Evolutionary conservation across 1,140 invertebrate genomes (phyloP).

Genomic region (Sycophaga agraensis): DNA sequence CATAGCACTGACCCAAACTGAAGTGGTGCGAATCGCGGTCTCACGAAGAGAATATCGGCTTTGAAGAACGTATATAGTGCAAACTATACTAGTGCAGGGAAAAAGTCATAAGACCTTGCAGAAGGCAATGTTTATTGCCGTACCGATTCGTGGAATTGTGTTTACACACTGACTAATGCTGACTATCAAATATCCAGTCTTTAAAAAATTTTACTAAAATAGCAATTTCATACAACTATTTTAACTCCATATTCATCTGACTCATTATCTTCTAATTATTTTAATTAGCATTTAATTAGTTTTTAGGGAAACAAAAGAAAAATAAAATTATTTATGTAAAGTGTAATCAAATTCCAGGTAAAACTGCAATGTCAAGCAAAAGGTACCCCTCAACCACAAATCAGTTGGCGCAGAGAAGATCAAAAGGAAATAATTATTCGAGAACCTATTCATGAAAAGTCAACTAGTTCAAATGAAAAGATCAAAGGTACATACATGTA

Average conservation of each 20-base stretch:
- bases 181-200: no score
- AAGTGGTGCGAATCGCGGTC: no score
- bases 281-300: neutral
- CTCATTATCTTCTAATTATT: neutral
- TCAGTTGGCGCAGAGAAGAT: constrained; percentile 86
- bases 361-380: constrained; percentile 69
- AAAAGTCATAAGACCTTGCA: no score
- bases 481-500: constrained; percentile 18
- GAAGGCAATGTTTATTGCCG: no score
- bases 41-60: no score
- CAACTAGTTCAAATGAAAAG: constrained; percentile 24
- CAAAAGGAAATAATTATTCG: constrained; percentile 77
- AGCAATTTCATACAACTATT: no score
- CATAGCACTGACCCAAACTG: no score
- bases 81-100: no score
- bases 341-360: constrained; percentile 39
- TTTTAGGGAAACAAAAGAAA: neutral
- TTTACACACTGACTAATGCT: no score
- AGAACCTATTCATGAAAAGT: constrained; percentile 47
- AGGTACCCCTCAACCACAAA: constrained; percentile 80
- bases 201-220: no score
- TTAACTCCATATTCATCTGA: neutral
- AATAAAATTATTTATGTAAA: neutral
- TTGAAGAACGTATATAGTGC: no score
- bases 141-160: no score